Conservation (phyloP, 2,113 vertebrate genomes). For the Rhodinocichla rosea region DNA sequence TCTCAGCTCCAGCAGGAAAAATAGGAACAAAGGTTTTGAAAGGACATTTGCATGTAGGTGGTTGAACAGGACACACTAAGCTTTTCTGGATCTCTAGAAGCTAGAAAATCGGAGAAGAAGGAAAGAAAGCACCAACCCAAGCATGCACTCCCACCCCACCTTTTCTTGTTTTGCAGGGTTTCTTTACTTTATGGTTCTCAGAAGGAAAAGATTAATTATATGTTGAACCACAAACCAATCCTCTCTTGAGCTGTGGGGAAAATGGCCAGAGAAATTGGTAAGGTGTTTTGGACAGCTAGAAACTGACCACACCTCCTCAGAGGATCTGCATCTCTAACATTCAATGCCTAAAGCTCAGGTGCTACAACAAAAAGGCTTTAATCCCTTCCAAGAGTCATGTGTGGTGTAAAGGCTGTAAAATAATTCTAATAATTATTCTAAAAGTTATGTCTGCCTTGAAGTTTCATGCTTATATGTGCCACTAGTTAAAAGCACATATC, state of each 20-base stretch:
- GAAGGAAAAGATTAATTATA: background rate
- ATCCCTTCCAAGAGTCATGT: background rate
- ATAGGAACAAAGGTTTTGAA: background rate
- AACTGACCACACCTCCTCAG: background rate
- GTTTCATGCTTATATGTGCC: background rate
- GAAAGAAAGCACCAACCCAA: background rate
- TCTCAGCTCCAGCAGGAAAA: background rate
- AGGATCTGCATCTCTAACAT: background rate
- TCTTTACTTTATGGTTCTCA: background rate
- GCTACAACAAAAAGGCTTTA: background rate
- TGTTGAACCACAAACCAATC: background rate
- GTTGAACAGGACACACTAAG: background rate
- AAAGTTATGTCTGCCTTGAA: background rate
- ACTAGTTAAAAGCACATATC: background rate
- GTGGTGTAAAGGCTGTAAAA: background rate
- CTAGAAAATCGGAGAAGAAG: background rate
- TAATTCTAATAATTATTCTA: background rate
- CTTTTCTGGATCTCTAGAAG: background rate
- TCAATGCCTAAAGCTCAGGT: background rate
- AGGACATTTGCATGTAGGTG: background rate
- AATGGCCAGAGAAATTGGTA: background rate
- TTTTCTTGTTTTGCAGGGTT: background rate
- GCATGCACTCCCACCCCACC: accelerated
- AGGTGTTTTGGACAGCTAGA: background rate
- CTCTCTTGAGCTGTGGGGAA: background rate